Conservation (phyloP, 1,140 invertebrate species). For the Hylyphantes graminicola region DNA sequence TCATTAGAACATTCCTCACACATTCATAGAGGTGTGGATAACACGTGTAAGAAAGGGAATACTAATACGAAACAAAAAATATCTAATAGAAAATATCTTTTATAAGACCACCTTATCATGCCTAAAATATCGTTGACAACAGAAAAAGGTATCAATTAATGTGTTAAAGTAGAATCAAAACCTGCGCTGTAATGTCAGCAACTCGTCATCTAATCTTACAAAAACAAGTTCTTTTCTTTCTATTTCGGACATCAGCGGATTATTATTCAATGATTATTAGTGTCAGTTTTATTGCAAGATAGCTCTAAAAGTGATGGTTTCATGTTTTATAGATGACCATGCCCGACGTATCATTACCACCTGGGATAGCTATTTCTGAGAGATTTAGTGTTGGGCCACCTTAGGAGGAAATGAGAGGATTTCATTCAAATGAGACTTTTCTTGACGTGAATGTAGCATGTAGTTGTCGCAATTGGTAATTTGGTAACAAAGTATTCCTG, state of each 20-base stretch:
- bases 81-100: not conserved
- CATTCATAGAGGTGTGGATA: conserved; percentile 25
- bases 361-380: conserved; percentile 13
- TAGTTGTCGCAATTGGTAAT: no score
- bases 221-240: conserved; percentile 8
- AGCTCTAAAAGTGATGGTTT: conserved; percentile 53
- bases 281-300: conserved; percentile 49
- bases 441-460: no score
- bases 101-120: conserved; percentile 26
- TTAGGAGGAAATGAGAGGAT: not conserved
- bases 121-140: not conserved
- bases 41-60: conserved; percentile 26
- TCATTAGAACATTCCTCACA: not conserved
- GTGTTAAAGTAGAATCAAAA: conserved; percentile 44
- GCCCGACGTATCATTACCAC: conserved; percentile 48
- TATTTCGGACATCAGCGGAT: conserved; percentile 9
- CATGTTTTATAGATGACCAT: conserved; percentile 52
- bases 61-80: not conserved
- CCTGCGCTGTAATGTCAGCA: conserved; percentile 32
- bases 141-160: conserved; percentile 46
- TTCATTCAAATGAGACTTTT: no score
- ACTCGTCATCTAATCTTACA: conserved; percentile 17
- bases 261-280: conserved; percentile 56
- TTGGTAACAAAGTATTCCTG: no score
- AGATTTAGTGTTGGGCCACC: not conserved